Base-by-base conservation (phyloP, 2,113 vertebrate species). In the Oreochromis aureus region DNA sequence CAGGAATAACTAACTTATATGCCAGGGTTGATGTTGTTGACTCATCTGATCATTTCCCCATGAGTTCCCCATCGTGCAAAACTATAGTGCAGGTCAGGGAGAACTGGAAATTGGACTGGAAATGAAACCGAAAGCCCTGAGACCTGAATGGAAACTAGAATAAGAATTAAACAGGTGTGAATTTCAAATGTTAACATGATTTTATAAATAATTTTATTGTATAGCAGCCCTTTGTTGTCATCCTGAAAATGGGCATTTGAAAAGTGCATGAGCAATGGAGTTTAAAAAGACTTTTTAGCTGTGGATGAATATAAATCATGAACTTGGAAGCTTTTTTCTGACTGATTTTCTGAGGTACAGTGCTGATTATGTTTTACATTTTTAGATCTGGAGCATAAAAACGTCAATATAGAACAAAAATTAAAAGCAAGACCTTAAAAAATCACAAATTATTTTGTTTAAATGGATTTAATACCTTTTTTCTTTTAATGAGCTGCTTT, bases 31-130 rank as follows among this genome's bases (percentile, higher is more conserved):
- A 85, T 82, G 86, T 27, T 7, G 46, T 91, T 95, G 93, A 95
- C 86, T 95, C 95, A 95, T 94, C 82, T 63, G 61, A 78, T 87
- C 27, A 44, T 86, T 73, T 85, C 41, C 79, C 39, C 44, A 36
- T 22, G 34, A 58, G 69, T 44, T 80, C 41, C 18, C 32, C 24
- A 36, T 63, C 32, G 59, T 63, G 59, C 59, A 63, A 63, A 36
- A 36, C 59, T 36, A 63, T 71, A 55, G 6, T 22, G 76, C 8
- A 11, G 34, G 41, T 83, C 82, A 76, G 5, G 6, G 16, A 69
- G 39, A 55, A 55, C 4, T 78, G 8, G 6, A 59, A 44, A 32
- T 30, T 83, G 16, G 54, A 54, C 36, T 80, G 11, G 24, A 73
- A 83, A 44, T 27, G 15, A 19, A 71, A 73, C 12, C 2, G 4